Evolutionary conservation across 2,797 vertebrate genomes (phyloP), one percentile per base, ranked within the genome.

Genomic region (Spatula versicolor): DNA sequence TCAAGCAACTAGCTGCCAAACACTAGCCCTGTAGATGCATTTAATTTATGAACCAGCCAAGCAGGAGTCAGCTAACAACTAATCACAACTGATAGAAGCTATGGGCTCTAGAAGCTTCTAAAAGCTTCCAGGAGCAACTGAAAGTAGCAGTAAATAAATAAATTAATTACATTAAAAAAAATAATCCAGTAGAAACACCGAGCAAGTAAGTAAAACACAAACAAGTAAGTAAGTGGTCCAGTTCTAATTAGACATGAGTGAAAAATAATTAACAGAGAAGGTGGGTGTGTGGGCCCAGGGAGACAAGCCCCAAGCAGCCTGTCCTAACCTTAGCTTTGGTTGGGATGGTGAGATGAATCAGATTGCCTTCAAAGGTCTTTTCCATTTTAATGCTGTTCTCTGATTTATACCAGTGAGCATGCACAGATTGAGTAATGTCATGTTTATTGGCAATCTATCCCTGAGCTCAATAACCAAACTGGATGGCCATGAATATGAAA

Each of bases 11-110:
- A 18, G 2, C 28, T 41, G 3, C 11, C 5, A 41, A 4, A 5
- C 16, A 0, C 6, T 0, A 0, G 0, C 2, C 30, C 21, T n/a
- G 11, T 6, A 46, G 50, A 21, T 10, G 11, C 4, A 21, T 46
- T 71, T 33, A 4, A 3, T 9, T 10, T 5, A n/a, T 7, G 56
- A 73, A 21, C 6, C 67, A 17, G 43, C 10, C 41, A 66, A 69
- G 37, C 50, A 67, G 71, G 20, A 50, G 25, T 1, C 30, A 13
- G 31, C 18, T 25, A 15, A 0, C 6, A 43, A 10, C 10, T 52
- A 50, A 7, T 17, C 64, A 35, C 41, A 14, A 50, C 43, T 26
- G 37, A 13, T 8, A 35, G n/a, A 21, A 2, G 1, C 33, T 2
- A 2, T 7, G 56, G 25, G 11, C 8, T 81, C 39, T 28, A 58